Evolutionary conservation across 2,113 vertebrate species (phyloP).

Genomic region (Alligator mississippiensis): DNA sequence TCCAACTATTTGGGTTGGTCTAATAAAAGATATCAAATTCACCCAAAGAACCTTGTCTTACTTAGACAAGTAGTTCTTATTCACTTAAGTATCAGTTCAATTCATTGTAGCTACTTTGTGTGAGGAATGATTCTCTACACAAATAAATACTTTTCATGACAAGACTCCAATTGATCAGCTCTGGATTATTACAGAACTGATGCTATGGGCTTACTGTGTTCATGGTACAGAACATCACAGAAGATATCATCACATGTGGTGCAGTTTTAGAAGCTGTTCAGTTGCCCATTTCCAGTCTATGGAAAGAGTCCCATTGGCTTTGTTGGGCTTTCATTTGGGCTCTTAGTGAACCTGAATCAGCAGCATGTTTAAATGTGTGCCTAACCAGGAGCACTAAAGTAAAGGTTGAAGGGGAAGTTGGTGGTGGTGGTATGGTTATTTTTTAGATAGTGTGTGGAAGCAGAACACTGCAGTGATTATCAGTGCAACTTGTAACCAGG

Average conservation of each 20-base stretch:
- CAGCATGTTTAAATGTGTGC: background rate
- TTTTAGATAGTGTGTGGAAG: background rate
- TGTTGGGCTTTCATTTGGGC: background rate
- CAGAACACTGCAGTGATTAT: background rate
- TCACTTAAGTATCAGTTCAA: background rate
- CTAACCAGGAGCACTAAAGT: background rate
- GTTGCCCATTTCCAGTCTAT: background rate
- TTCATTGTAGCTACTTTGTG: background rate
- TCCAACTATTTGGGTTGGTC: no score
- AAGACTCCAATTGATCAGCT: background rate
- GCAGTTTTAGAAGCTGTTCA: background rate
- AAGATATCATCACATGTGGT: background rate
- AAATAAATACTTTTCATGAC: background rate
- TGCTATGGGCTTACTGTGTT: background rate
- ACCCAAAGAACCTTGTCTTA: background rate
- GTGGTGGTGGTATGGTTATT: background rate
- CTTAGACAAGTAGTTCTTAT: background rate
- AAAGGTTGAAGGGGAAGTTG: no score
- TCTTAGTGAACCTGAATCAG: background rate
- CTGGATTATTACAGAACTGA: background rate
- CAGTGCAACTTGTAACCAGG: background rate
- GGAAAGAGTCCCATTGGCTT: background rate
- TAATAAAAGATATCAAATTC: no score
- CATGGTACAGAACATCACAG: background rate
- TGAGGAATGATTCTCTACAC: background rate